These are phyloP conservation scores for Philantomba maxwellii DNA, from an alignment of 2,113 vertebrate genomes.

Conservation along the genomic window DNA sequence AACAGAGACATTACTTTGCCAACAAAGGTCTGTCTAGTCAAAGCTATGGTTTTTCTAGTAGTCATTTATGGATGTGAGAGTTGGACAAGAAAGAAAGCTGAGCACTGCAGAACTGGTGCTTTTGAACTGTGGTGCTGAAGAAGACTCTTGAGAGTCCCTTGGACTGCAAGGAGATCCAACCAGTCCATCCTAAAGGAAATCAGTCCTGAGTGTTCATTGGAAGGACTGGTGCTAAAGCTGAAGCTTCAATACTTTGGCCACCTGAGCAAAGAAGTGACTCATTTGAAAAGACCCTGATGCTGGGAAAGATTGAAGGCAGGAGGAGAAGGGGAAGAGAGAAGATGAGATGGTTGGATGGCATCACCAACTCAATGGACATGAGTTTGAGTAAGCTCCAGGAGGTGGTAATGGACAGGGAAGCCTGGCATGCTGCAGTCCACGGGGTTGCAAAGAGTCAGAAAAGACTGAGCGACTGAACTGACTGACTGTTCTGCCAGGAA, in stretches of 20 bases:
- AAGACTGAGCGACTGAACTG: neutral
- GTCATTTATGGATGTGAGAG: neutral
- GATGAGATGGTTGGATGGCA: neutral
- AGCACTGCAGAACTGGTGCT: neutral
- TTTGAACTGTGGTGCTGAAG: neutral
- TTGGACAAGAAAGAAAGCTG: neutral
- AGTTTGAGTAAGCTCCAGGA: neutral
- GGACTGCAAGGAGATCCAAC: neutral
- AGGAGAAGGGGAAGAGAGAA: neutral
- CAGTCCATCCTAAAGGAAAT: neutral
- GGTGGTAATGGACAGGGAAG: neutral
- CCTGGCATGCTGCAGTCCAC: neutral
- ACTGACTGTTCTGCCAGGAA: neutral
- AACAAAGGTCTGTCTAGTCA: neutral
- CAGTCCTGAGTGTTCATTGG: neutral
- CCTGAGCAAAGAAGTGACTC: neutral
- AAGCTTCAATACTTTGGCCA: neutral
- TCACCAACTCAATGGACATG: neutral
- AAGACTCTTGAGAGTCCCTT: neutral
- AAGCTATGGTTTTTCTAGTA: neutral
- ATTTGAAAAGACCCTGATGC: neutral
- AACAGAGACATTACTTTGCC: neutral
- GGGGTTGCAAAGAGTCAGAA: neutral
- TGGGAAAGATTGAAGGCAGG: neutral
- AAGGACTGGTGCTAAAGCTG: neutral